Evolutionary conservation across 2,113 vertebrate genomes (phyloP).

Genomic region (Podarcis muralis): DNA sequence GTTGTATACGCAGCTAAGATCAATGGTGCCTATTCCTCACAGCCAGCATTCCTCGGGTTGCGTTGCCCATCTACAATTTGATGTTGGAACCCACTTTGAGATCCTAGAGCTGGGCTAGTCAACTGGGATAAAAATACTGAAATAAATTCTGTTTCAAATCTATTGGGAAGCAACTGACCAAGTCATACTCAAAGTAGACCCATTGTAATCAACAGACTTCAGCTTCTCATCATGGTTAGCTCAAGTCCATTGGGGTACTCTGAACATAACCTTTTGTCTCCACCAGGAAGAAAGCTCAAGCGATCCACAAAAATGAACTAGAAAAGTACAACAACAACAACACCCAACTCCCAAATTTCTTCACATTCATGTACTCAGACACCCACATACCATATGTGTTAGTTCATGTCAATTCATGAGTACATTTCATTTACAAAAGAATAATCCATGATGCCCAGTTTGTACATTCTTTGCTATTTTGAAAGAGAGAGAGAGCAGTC

Average conservation of each 20-base stretch:
- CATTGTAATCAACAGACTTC: too few species aligned
- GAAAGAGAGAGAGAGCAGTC: not conserved
- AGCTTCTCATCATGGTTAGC: too few species aligned
- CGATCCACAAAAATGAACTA: not conserved
- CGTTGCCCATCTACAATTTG: constrained; percentile 22
- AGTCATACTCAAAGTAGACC: too few species aligned
- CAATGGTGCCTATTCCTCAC: constrained; percentile 31
- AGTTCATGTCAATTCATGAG: not conserved
- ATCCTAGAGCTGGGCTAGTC: not conserved
- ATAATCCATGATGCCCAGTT: constrained; percentile 3
- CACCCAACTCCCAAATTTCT: not conserved
- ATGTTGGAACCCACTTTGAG: not conserved
- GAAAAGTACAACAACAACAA: not conserved
- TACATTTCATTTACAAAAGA: constrained; percentile 30
- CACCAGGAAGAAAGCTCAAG: not conserved
- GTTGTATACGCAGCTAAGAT: constrained; percentile 24
- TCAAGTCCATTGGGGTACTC: too few species aligned
- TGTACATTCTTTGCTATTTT: constrained; percentile 2
- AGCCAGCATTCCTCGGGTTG: constrained; percentile 32
- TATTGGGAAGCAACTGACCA: not conserved
- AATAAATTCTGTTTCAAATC: constrained; percentile 17
- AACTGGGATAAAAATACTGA: not conserved
- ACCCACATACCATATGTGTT: not conserved
- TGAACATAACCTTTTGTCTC: not conserved
- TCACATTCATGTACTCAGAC: not conserved